Evolutionary conservation across 2,888 invertebrate species (phyloP), one percentile per base, ranked within the genome.

Genomic region (Parnassius smintheus): DNA sequence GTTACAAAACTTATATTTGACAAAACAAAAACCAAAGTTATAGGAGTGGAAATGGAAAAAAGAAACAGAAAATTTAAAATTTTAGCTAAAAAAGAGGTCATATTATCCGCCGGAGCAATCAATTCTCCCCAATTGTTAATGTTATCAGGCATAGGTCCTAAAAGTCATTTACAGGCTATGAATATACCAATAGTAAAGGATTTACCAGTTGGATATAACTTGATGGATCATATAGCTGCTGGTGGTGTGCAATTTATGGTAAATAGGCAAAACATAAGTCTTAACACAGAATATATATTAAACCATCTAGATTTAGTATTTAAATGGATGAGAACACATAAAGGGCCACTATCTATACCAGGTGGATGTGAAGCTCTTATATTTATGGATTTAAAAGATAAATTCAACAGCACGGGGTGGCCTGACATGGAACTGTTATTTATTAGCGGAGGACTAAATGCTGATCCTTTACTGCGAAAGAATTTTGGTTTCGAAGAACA

Each of bases 91-190:
- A 95, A 94, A 74, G 96, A 96, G 83, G 94, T 97, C 0, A 95
- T 97, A 62, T 69, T 97, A 48, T 93, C 95, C 50, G 96, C 95
- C 0, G 97, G 96, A 7, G 93, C 96, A 3, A 93, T 97, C 45
- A 95, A 96, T 82, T 93, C 96, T 8, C 96, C 97, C 0, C 96
- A 96, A 78, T 77, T 97, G 8, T 84, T 97, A 18, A 94, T 96
- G 95, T 81, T 97, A 13, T 96, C 96, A 2, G 97, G 97, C 3
- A 93, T 96, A 9, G 95, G 95, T 1, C 95, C 95, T 0, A 91
- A 80, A 65, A 83, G 90, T 44, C 93, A 95, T 74, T 84, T 95
- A 56, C 84, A 91, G 65, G 82, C 92, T 1, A 75, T 93, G 65
- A 91, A 91, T 51, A 94, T 95, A 49, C 83, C 92, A 1, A 86